Evolutionary conservation across 2,113 vertebrate genomes (phyloP).

Genomic region (Oryzias woworae): DNA sequence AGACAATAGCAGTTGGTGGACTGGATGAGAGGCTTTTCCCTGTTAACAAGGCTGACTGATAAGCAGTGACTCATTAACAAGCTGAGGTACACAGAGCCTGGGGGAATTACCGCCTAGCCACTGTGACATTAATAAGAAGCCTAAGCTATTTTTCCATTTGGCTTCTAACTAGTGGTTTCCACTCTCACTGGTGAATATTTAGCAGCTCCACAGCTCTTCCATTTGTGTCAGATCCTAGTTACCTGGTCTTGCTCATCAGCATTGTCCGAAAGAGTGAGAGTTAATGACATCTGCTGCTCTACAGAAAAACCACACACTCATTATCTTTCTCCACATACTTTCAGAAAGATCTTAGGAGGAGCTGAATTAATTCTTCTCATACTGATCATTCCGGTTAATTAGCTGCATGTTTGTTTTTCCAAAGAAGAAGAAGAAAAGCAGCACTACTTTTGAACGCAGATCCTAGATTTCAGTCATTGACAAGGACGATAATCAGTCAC

Average conservation of each 20-base stretch:
- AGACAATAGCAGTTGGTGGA: constrained; percentile 63
- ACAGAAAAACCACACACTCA: constrained; percentile 26
- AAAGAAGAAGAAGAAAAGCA: not conserved
- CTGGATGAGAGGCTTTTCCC: constrained; percentile 64
- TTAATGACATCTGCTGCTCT: constrained; percentile 48
- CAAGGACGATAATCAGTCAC: constrained; percentile 3
- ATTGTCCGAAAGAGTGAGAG: constrained; percentile 34
- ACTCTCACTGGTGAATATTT: constrained; percentile 50
- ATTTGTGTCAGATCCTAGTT: constrained; percentile 49
- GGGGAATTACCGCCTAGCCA: constrained; percentile 68
- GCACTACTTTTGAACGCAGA: constrained; percentile 3
- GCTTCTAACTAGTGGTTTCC: constrained; percentile 56
- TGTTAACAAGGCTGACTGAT: constrained; percentile 75
- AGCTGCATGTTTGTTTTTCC: constrained; percentile 28
- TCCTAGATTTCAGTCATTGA: constrained; percentile 16
- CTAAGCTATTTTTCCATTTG: constrained; percentile 71
- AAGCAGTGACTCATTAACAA: constrained; percentile 76
- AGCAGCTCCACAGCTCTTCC: constrained; percentile 39
- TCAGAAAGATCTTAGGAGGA: constrained; percentile 55
- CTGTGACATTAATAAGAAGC: constrained; percentile 74
- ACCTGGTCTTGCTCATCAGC: constrained; percentile 35
- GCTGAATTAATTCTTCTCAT: constrained; percentile 39
- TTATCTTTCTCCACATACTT: constrained; percentile 44
- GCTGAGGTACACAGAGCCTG: constrained; percentile 63
- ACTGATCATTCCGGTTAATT: constrained; percentile 51